Conservation (phyloP, 2,113 vertebrate genomes). For the Saguinus imperator region DNA sequence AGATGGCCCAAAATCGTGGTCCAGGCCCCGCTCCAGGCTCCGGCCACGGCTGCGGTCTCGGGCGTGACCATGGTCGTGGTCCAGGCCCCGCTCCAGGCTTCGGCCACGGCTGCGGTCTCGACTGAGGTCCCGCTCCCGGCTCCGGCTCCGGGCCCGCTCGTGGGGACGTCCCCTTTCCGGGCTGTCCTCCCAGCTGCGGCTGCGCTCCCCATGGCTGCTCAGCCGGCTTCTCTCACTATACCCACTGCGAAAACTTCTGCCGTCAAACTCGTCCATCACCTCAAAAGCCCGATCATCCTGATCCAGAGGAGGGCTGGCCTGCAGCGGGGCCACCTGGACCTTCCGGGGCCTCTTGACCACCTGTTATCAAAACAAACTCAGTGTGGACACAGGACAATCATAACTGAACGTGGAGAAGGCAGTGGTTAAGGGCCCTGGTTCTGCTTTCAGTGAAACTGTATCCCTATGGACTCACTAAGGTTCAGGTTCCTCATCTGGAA, state of each 20-base stretch:
- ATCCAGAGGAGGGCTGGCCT: slow-evolving; percentile 86
- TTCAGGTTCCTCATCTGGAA: background rate
- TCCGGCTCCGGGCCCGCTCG: slow-evolving; percentile 82
- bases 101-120: slow-evolving; percentile 73
- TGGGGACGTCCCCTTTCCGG: slow-evolving; percentile 84
- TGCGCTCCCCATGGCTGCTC: slow-evolving; percentile 84
- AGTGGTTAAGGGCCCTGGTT: background rate
- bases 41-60: slow-evolving; percentile 73
- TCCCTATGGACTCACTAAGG: background rate
- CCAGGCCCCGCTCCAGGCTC: slow-evolving; percentile 83
- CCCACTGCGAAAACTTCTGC: slow-evolving; percentile 89
- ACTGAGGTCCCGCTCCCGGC: slow-evolving; percentile 76
- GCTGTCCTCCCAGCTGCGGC: slow-evolving; percentile 87
- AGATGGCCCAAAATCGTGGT: slow-evolving; percentile 67
- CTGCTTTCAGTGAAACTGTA: background rate
- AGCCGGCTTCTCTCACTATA: slow-evolving; percentile 89
- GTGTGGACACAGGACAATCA: background rate
- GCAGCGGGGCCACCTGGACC: slow-evolving; percentile 84
- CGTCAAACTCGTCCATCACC: slow-evolving; percentile 90
- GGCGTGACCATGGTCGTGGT: slow-evolving; percentile 70
- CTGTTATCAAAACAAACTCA: slow-evolving; percentile 78
- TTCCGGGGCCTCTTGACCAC: slow-evolving; percentile 93
- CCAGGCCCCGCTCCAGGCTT: slow-evolving; percentile 83
- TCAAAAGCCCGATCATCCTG: slow-evolving; percentile 89
- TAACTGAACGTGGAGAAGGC: fast-evolving